Evolutionary conservation across 92 coral and sea anemone species (phyloP).

Genomic region (Siderastrea radians): DNA sequence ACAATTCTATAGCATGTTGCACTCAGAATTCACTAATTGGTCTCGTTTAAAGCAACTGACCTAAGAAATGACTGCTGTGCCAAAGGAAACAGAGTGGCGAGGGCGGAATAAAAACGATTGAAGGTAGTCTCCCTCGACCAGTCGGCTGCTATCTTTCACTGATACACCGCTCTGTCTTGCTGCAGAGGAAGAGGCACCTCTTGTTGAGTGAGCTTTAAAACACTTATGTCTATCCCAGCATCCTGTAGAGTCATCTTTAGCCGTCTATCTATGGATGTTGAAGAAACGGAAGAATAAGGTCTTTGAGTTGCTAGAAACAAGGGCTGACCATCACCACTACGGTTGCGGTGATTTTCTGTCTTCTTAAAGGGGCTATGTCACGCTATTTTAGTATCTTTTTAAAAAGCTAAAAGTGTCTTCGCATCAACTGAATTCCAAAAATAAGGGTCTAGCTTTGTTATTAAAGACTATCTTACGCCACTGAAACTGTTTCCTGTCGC

Average conservation of each 20-base stretch:
- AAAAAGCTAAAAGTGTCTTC: too few species aligned
- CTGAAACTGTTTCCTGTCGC: too few species aligned
- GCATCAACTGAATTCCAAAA: too few species aligned
- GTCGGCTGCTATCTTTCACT: slow-evolving; percentile 31
- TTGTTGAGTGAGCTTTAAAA: slow-evolving; percentile 21
- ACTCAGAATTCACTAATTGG: slow-evolving; percentile 43
- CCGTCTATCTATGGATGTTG: slow-evolving; percentile 17
- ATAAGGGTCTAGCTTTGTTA: too few species aligned
- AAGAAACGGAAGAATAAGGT: slow-evolving; percentile 19
- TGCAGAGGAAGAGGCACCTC: slow-evolving; percentile 25
- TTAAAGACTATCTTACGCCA: too few species aligned
- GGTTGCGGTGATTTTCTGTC: slow-evolving; percentile 21
- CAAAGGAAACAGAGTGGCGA: slow-evolving; percentile 25
- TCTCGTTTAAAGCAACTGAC: slow-evolving; percentile 38
- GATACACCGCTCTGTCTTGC: slow-evolving; percentile 24
- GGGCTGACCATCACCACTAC: slow-evolving; percentile 12
- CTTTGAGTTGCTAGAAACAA: slow-evolving; percentile 24
- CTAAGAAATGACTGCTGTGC: slow-evolving; percentile 31
- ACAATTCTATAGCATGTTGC: slow-evolving; percentile 47
- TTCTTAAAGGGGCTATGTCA: too few species aligned
- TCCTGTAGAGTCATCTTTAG: slow-evolving; percentile 34
- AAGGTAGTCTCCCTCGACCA: slow-evolving; percentile 45
- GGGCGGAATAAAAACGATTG: slow-evolving; percentile 36
- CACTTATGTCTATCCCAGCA: slow-evolving; percentile 18
- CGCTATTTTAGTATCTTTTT: too few species aligned